A percentile compares a stretch with the other conserved stretches of the same genome.
These are phyloP conservation scores for Eriosoma lanigerum DNA, from an alignment of 1,140 invertebrate genomes.

Conservation along the genomic window DNA sequence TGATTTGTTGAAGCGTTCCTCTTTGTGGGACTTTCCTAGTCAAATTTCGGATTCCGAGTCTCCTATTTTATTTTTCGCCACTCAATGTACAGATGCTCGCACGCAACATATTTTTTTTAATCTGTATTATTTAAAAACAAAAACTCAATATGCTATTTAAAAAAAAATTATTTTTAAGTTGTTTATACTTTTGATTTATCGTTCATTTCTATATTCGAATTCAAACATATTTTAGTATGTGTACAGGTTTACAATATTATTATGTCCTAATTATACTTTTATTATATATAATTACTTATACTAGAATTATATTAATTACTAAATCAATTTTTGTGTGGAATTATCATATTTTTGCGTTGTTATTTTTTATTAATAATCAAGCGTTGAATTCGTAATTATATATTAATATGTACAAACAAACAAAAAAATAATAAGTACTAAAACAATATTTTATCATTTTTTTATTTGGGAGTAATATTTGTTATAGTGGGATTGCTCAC, in stretches of 20 bases:
- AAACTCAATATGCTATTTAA: constrained; percentile 23
- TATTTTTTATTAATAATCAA: constrained; percentile 51
- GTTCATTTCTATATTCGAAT: constrained; percentile 49
- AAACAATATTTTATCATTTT: constrained; percentile 46
- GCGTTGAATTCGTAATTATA: constrained; percentile 44
- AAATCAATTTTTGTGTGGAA: constrained; percentile 51
- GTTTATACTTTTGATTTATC: constrained; percentile 43
- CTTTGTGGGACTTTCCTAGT: constrained; percentile 46
- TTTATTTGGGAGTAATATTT: constrained; percentile 51
- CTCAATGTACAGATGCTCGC: constrained; percentile 46
- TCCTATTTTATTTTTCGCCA: constrained; percentile 50
- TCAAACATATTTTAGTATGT: constrained; percentile 50
- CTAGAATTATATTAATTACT: constrained; percentile 51
- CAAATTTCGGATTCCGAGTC: constrained; percentile 52
- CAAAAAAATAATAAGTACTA: constrained; percentile 28
- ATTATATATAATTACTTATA: constrained; percentile 49
- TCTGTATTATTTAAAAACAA: constrained; percentile 49
- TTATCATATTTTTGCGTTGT: constrained; percentile 49
- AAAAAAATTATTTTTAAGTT: constrained; percentile 43
- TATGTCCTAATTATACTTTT: constrained; percentile 52
- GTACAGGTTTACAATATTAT: constrained; percentile 51
- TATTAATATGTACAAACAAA: constrained; percentile 32
- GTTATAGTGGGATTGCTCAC: constrained; percentile 52
- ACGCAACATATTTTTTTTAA: constrained; percentile 50
- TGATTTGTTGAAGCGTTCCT: constrained; percentile 51